Percentiles rank a stretch among this genome's conserved stretches.
These are phyloP conservation scores for Lysiphlebus fabarum DNA, from an alignment of 1,140 invertebrate genomes.

Conservation along the genomic window DNA sequence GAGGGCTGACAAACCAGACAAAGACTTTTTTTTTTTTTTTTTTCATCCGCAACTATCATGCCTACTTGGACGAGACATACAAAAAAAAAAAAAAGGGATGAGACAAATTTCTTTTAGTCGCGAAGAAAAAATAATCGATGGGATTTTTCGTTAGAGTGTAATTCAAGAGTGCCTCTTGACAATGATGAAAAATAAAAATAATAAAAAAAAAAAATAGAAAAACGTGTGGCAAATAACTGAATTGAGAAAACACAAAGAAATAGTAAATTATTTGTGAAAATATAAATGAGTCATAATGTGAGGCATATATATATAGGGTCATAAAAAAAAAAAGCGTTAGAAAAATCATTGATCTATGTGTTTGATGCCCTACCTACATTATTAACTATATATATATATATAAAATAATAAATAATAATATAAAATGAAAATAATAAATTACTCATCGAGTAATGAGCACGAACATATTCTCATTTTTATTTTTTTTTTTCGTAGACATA, in stretches of 20 bases:
- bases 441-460: constrained; percentile 13
- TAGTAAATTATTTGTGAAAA: too few species aligned
- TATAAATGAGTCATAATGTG: too few species aligned
- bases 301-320: too few species aligned
- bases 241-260: too few species aligned
- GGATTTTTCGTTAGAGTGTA: constrained; percentile 14
- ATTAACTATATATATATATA: too few species aligned
- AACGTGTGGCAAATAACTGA: constrained; percentile 10
- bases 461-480: background rate
- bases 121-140: constrained; percentile 43
- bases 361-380: too few species aligned
- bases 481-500: background rate
- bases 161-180: background rate
- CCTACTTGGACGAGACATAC: constrained; percentile 25
- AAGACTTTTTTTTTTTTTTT: background rate
- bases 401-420: too few species aligned
- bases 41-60: background rate
- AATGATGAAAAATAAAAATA: constrained; percentile 7
- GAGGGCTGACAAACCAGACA: too few species aligned
- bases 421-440: background rate
- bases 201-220: constrained; percentile 6
- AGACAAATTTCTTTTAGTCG: constrained; percentile 29
- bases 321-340: background rate
- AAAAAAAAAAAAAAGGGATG: constrained; percentile 26
- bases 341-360: background rate